These are phyloP conservation scores for Phalangium opilio DNA, from an alignment of 2,888 invertebrate species.

Conservation along the genomic window DNA sequence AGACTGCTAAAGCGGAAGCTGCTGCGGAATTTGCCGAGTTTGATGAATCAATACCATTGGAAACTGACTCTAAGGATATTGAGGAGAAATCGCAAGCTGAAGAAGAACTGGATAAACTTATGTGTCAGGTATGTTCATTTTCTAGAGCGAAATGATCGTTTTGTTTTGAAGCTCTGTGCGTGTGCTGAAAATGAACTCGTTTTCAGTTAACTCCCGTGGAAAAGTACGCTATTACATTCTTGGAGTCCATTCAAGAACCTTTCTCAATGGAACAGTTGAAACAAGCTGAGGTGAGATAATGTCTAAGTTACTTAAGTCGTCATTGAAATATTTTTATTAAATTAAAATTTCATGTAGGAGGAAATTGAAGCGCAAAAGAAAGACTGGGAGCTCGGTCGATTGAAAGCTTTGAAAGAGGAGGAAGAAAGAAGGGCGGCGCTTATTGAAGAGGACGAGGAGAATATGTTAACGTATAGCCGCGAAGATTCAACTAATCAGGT, in stretches of 20 bases:
- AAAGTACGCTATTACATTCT: conserved; percentile 81
- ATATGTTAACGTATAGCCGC: conserved; percentile 54
- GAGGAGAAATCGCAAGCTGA: conserved; percentile 31
- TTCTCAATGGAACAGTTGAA: conserved; percentile 65
- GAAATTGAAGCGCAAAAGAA: conserved; percentile 70
- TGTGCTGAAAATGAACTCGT: background rate
- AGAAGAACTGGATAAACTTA: conserved; percentile 31
- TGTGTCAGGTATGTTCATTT: conserved; percentile 33
- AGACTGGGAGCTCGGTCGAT: conserved; percentile 70
- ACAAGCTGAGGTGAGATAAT: conserved; percentile 55
- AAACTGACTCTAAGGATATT: conserved; percentile 22
- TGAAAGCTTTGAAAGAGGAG: conserved; percentile 38
- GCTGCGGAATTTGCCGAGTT: conserved; percentile 83
- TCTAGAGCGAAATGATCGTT: too few species aligned
- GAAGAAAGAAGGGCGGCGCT: conserved; percentile 26
- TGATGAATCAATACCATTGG: conserved; percentile 71
- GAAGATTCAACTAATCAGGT: conserved; percentile 72
- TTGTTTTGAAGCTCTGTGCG: too few species aligned
- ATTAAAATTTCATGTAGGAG: conserved; percentile 26
- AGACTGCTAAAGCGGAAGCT: conserved; percentile 73
- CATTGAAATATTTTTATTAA: conserved; percentile 3
- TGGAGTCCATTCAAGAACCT: conserved; percentile 70
- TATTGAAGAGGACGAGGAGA: conserved; percentile 35
- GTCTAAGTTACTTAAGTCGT: background rate
- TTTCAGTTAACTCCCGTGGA: conserved; percentile 79